phyloP scores from a whole-genome alignment of 2,797 vertebrate species.

The Ibycter americanus region DNA sequence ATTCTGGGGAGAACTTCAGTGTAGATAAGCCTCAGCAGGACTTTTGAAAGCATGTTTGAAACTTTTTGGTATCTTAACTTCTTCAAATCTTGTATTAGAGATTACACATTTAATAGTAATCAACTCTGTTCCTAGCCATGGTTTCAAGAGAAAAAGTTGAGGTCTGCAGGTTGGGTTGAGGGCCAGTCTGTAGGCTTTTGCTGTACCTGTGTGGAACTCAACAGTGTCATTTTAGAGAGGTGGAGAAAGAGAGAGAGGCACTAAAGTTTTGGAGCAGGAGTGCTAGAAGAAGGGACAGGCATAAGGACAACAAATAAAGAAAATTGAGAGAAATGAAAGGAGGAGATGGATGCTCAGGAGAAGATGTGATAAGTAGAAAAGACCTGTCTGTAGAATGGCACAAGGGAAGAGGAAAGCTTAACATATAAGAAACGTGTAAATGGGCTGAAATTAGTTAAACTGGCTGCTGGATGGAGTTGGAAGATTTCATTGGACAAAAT shows the following conservation, averaged over 20 bases:
- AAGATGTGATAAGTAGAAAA: neutral
- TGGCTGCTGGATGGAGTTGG: neutral
- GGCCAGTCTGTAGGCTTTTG: neutral
- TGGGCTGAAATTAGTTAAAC: neutral
- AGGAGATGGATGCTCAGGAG: neutral
- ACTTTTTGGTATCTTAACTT: neutral
- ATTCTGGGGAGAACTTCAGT: neutral
- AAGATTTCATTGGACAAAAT: neutral
- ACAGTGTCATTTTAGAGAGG: neutral
- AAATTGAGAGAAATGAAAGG: neutral
- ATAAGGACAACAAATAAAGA: neutral
- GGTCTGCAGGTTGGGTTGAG: neutral
- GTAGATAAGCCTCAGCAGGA: constrained; percentile 2
- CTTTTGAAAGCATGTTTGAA: neutral
- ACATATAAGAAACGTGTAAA: neutral
- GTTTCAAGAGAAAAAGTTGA: neutral
- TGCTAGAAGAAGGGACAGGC: neutral
- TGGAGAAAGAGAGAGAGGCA: neutral
- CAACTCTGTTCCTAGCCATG: neutral
- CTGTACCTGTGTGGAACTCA: neutral
- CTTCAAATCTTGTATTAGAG: neutral
- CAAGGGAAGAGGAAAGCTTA: neutral
- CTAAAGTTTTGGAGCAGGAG: neutral
- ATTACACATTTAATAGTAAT: neutral
- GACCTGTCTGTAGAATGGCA: neutral